Base-by-base conservation (phyloP, 2,888 invertebrate species). In the Stenodema calcarata region DNA sequence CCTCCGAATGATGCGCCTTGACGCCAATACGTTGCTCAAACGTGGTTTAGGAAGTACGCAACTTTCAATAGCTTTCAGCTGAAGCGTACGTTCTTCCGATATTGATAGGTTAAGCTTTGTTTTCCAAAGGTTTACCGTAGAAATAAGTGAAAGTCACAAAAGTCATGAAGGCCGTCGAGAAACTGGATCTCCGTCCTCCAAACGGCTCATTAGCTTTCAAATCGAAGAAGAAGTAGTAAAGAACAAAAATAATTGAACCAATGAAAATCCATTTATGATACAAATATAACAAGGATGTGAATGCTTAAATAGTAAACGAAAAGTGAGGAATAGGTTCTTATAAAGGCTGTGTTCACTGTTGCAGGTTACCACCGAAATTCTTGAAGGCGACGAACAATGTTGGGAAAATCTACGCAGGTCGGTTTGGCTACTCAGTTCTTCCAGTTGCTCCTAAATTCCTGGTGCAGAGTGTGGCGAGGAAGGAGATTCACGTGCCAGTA, bases 331-430 rank as follows among this genome's bases (percentile, higher is more conserved):
- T n/a, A 35, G 2, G 35, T 35, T 35, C 35, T 35, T 35, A 35
- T 35, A 35, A 35, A n/a, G n/a, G n/a, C n/a, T n/a, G n/a, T 35
- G 35, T 35, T 35, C 35, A 35, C 35, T 35, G 42, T 83, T 87
- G 9, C 86, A 88, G 89, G 75, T 80, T 88, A 14, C 89, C 89
- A 4, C 89, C 89, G 16, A 89, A 88, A 41, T 87, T 89, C 69
- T 82, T 89, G 69, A 88, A 88, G 87, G 89, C 88, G 18, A 87
- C 88, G 23, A 87, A 88, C 47, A 88, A 88, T 27, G 88, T 88
- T 0, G 86, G 87, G 47, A 89, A 89, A 69, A 88, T 88, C 9
- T 86, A 88, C 73, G 87, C 87, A 69, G 88, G 88, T 41, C 81
- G 88, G 9, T 88, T 87, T 70, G 88, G 88, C 27, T 87, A 88